Conservation (phyloP, 2,888 invertebrate genomes). For the Drosophila neonasuta region DNA sequence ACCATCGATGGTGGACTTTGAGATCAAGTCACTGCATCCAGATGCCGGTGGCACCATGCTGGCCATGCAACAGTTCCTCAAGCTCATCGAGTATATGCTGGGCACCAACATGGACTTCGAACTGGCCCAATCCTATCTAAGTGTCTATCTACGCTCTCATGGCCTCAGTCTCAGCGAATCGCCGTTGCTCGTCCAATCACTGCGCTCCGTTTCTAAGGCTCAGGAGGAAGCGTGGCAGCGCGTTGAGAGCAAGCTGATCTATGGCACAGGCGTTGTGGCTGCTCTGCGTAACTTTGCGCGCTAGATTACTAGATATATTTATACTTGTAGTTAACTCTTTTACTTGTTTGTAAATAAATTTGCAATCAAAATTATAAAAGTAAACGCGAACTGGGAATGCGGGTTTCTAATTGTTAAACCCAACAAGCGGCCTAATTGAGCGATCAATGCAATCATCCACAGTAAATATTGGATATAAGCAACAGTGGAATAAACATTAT, state of each 20-base stretch:
- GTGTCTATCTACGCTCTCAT: slow-evolving; percentile 92
- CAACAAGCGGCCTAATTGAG: not conserved
- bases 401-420: not conserved
- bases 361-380: slow-evolving; percentile 17
- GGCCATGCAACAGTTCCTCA: slow-evolving; percentile 90
- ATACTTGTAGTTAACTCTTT: slow-evolving; percentile 25
- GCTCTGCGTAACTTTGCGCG: slow-evolving; percentile 86
- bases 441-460: not conserved
- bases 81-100: slow-evolving; percentile 88
- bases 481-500: no score
- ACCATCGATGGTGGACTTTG: slow-evolving; percentile 93
- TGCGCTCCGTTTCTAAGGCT: slow-evolving; percentile 84
- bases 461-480: not conserved
- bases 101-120: slow-evolving; percentile 92
- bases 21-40: slow-evolving; percentile 90
- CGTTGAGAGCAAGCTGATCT: slow-evolving; percentile 87
- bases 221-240: slow-evolving; percentile 86
- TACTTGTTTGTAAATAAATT: slow-evolving; percentile 47
- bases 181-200: slow-evolving; percentile 83
- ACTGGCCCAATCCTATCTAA: slow-evolving; percentile 93
- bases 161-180: slow-evolving; percentile 85
- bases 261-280: slow-evolving; percentile 89
- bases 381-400: not conserved
- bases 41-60: slow-evolving; percentile 88
- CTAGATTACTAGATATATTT: slow-evolving; percentile 47